phyloP scores from a whole-genome alignment of 2,113 vertebrate genomes.

The Brevimyrus niger region DNA sequence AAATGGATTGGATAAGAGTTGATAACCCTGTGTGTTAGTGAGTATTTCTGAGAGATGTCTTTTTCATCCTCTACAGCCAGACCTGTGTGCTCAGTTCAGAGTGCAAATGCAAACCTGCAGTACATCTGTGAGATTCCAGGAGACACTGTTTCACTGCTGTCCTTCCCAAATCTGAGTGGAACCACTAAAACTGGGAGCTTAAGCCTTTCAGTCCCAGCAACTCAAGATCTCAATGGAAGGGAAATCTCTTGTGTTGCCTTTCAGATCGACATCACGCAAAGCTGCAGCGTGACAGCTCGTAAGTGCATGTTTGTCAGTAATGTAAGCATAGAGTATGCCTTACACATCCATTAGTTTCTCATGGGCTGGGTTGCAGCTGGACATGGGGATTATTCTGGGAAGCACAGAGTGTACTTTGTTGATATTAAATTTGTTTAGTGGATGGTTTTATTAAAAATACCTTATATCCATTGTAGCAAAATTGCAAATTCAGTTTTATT shows the following conservation, averaged over 20 bases:
- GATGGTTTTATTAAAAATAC: too few relatives aligned
- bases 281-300: not conserved
- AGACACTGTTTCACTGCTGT: not conserved
- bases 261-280: slow-evolving; percentile 30
- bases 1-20: not conserved
- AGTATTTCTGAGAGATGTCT: not conserved
- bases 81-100: not conserved
- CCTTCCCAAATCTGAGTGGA: slow-evolving; percentile 31
- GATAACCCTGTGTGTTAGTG: not conserved
- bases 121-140: not conserved
- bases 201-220: slow-evolving; percentile 27
- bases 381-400: too few relatives aligned
- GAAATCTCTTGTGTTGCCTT: slow-evolving; percentile 35
- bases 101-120: not conserved
- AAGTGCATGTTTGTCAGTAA: not conserved
- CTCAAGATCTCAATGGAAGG: slow-evolving; percentile 29
- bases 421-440: too few relatives aligned
- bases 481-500: too few relatives aligned
- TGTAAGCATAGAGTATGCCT: slow-evolving; percentile 35
- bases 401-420: too few relatives aligned
- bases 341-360: not conserved
- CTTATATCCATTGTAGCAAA: too few relatives aligned
- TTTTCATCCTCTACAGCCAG: not conserved
- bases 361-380: not conserved
- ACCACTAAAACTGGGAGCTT: slow-evolving; percentile 30